These are phyloP conservation scores for Aphrocallistes beatrix DNA, from an alignment of 37 sponge, comb jelly and placozoan species.

Conservation along the genomic window DNA sequence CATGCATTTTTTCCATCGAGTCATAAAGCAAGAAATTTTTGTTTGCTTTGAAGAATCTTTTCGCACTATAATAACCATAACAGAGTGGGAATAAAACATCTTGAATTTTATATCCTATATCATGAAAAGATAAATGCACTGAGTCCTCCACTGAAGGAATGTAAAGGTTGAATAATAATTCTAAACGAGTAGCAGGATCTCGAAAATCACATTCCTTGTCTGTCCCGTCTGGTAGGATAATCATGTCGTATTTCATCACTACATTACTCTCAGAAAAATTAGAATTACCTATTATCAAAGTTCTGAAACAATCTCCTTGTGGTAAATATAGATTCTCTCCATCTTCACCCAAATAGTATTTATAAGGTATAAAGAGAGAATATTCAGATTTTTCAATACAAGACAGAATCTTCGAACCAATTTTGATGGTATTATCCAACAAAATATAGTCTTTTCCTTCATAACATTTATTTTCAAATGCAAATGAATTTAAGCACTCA, in stretches of 20 bases:
- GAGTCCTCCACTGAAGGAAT: neutral
- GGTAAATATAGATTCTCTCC: neutral
- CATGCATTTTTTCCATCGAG: too few relatives aligned
- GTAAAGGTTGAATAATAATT: neutral
- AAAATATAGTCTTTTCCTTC: neutral
- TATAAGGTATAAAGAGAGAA: neutral
- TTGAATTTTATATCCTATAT: neutral
- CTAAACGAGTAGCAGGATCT: neutral
- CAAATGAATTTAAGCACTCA: too few relatives aligned
- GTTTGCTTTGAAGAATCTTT: too few relatives aligned
- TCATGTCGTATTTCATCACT: neutral
- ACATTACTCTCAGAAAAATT: neutral
- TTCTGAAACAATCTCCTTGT: neutral
- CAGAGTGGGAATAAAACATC: neutral
- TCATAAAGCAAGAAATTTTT: too few relatives aligned
- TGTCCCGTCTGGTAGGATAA: neutral
- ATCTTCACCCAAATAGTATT: neutral
- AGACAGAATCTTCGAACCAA: neutral
- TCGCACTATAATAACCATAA: too few relatives aligned
- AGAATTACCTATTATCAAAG: neutral
- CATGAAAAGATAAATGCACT: neutral
- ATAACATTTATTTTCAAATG: too few relatives aligned
- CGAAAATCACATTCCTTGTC: too few relatives aligned
- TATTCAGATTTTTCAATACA: neutral
- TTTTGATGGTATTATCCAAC: neutral